Base-by-base conservation (phyloP, 2,888 invertebrate genomes). In the Dasypolia templi region DNA sequence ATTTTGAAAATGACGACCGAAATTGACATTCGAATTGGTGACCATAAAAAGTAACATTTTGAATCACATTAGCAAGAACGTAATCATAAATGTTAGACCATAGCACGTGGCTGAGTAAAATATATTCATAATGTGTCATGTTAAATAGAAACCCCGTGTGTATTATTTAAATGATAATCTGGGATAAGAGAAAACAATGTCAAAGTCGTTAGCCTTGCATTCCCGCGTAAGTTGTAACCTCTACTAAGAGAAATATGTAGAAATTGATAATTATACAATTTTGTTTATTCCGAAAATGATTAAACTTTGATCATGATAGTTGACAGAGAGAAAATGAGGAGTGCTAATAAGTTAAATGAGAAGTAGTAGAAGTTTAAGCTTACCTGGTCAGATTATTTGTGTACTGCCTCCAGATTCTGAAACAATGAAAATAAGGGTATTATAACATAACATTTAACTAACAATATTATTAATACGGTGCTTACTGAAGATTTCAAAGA, bases 391-490 rank as follows among this genome's bases (percentile, higher is more conserved):
- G 67, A 62, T 80, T 74, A 69, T 77, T 77, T 44, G 59, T 67
- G n/a, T 68, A 79, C 80, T 76, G 77, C 58, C 61, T 82, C 72
- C 81, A 82, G 85, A 85, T 86, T 82, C 89, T 90, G 89, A 70
- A 89, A 89, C 84, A 89, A 89, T 22, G 4, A 55, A 65, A 67
- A 70, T 7, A 29, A 39, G 42, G 12, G 2, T 64, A 0, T 55
- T 55, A 55, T 22, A 59, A 9, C 1, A 22, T 42, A 19, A 26
- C 19, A 26, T 59, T 14, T 19, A 11, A 14, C 17, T n/a, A 55
- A 62, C 6, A 44, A 22, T 29, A 4, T 44, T 29, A 46, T 32
- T 7, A n/a, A n/a, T 7, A 22, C 26, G 19, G 19, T 26, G 62
- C 12, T 44, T 6, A 7, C 12, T 42, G 42, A 29, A 12, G 19